Evolutionary conservation across 2,113 vertebrate species (phyloP), one percentile per base, ranked within the genome.

Genomic region (Gnathonemus echidnorhynchus): DNA sequence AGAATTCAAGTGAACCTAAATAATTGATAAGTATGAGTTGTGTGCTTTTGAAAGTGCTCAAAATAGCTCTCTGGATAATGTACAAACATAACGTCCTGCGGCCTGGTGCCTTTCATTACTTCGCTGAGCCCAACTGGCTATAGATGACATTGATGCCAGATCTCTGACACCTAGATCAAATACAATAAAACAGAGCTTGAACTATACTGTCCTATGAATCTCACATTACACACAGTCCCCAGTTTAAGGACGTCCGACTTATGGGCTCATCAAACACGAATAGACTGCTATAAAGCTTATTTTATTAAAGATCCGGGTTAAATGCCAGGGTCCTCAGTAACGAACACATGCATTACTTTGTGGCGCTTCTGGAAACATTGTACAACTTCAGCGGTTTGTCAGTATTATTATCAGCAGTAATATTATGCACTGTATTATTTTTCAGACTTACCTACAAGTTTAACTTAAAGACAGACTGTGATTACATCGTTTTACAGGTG

Each of bases 1-100:
- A 80, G 74, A 86, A 86, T 49, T 48, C 24, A n/a, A 49, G 84
- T 50, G 84, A 86, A 48, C 2, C 45, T 86, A 86, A 86, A 86
- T 48, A 31, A 86, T 86, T 86, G 21, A 48, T 86, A 11, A 15
- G 35, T 5, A 8, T 80, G 11, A 19, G 84, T 48, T 48, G 45
- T 10, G 46, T 27, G 48, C 48, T 50, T 86, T 27, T 27, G 48
- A 48, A 86, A 86, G 45, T 49, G 7, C 24, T n/a, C 1, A 9
- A 50, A 50, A 42, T 10, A 50, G 45, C n/a, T 49, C 21, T 50
- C 9, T 9, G 10, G 84, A 15, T 86, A n/a, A 15, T 42, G 35
- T 19, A 1, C 27, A 48, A 31, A 50, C 9, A 13, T 4, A 86
- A 49, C 3, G 0, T 50, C 45, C 83, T 11, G 46, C n/a, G 4